phyloP scores from a whole-genome alignment of 2,797 vertebrate species.

The Crax fasciolata region DNA sequence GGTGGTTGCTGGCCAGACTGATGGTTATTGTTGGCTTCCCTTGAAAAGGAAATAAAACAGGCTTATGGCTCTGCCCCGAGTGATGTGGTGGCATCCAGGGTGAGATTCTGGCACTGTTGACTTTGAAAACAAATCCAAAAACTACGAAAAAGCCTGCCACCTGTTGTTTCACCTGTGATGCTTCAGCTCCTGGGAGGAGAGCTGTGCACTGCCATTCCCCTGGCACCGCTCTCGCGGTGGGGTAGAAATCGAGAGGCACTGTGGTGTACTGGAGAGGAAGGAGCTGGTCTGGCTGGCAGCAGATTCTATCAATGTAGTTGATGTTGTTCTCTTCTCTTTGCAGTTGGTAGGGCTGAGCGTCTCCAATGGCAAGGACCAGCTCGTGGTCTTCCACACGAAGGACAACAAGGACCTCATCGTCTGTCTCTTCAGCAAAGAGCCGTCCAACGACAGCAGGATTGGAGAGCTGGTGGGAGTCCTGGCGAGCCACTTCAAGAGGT shows the following conservation, averaged over 20 bases:
- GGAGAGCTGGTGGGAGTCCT: slow-evolving; percentile 95
- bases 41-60: background rate
- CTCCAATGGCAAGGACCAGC: slow-evolving; percentile 96
- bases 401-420: slow-evolving; percentile 96
- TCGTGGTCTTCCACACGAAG: slow-evolving; percentile 97
- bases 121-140: no score
- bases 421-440: slow-evolving; percentile 92
- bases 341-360: slow-evolving; percentile 96
- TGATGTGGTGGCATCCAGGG: fast-evolving
- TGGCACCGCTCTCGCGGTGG: background rate
- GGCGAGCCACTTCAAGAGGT: slow-evolving; percentile 97
- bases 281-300: background rate
- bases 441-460: slow-evolving; percentile 90
- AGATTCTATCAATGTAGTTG: fast-evolving
- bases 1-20: background rate
- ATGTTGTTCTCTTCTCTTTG: background rate
- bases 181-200: background rate
- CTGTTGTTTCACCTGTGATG: background rate
- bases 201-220: background rate
- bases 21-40: background rate
- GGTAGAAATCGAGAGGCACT: fast-evolving
- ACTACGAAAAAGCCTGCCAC: fast-evolving
- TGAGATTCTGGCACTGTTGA: no score
- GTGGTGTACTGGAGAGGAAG: background rate
- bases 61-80: background rate